phyloP scores from a whole-genome alignment of 1,140 invertebrate genomes.

The fruit fly (Drosophila melanogaster) region DNA sequence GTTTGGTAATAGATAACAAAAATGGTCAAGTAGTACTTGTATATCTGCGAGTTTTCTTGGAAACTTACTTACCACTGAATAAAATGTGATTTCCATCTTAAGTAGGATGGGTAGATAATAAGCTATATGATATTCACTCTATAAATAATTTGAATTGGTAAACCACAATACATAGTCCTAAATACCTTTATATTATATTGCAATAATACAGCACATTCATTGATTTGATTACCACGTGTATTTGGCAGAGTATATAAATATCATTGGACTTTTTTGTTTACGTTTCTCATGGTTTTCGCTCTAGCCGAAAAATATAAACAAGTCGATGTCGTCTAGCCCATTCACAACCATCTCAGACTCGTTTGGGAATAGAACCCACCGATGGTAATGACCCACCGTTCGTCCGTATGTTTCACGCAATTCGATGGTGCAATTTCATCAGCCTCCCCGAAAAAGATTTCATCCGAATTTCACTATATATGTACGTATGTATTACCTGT shows the following conservation, averaged over 20 bases:
- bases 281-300: slow-evolving; percentile 17
- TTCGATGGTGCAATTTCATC: slow-evolving; percentile 69
- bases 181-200: too few relatives aligned
- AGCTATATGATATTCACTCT: background rate
- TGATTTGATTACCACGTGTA: background rate
- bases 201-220: background rate
- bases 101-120: background rate
- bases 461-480: slow-evolving; percentile 16
- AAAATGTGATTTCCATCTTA: background rate
- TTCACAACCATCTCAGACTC: slow-evolving; percentile 68
- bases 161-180: too few relatives aligned
- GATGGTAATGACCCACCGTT: slow-evolving; percentile 23
- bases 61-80: background rate
- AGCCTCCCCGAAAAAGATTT: slow-evolving; percentile 56
- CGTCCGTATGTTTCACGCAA: slow-evolving; percentile 25
- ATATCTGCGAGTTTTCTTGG: background rate
- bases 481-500: background rate
- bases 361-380: slow-evolving; percentile 49
- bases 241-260: background rate
- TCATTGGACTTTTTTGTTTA: background rate
- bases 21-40: background rate
- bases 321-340: slow-evolving; percentile 42
- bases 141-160: background rate
- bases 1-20: background rate
- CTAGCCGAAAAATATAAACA: slow-evolving; percentile 31